Base-by-base conservation (phyloP, 2,113 vertebrate genomes). In the Pogonocichla stellata region DNA sequence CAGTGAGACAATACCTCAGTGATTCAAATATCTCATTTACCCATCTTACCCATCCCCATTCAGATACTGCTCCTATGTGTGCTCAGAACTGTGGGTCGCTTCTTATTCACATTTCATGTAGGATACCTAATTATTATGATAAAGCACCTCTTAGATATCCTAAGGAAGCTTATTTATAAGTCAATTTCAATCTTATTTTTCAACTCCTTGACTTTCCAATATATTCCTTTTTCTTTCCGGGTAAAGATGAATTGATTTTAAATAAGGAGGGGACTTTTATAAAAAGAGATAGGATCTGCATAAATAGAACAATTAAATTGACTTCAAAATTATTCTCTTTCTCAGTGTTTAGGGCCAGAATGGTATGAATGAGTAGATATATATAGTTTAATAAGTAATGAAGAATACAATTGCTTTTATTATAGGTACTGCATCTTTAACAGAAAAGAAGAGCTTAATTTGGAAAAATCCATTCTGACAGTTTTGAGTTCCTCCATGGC, bases 401-500 rank as follows among this genome's bases (percentile, higher is more conserved):
- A 88, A 80, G 26, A 62, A 18, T 60, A 45, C 15, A 71, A 33
- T 20, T 85, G 38, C 31, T 65, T 5, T 72, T 81, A 43, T 47
- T 93, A 36, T 34, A 85, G 31, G 29, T 87, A 45, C 81, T 94
- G 26, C 33, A 75, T 61, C 84, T 95, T 91, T 84, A 75, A 81
- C 36, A 66, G 47, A 40, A 69, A 80, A 42, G 34, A 22, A 26
- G 28, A 19, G 7, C 18, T 58, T 26, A 19, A 38, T 79, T 81
- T 84, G n/a, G 58, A 84, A 88, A 95, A 83, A 96, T 79, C 40
- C 10, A 34, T 90, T 90, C 80, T 95, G 93, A 94, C 69, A 96
- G 61, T 91, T 95, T 79, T 85, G 80, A 90, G n/a, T 77, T 84
- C 73, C 33, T 92, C 50, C 28, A 15, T 38, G 50, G 61, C 31